These are phyloP conservation scores for Pilophorus perplexus DNA, from an alignment of 2,888 invertebrate species.

Conservation along the genomic window DNA sequence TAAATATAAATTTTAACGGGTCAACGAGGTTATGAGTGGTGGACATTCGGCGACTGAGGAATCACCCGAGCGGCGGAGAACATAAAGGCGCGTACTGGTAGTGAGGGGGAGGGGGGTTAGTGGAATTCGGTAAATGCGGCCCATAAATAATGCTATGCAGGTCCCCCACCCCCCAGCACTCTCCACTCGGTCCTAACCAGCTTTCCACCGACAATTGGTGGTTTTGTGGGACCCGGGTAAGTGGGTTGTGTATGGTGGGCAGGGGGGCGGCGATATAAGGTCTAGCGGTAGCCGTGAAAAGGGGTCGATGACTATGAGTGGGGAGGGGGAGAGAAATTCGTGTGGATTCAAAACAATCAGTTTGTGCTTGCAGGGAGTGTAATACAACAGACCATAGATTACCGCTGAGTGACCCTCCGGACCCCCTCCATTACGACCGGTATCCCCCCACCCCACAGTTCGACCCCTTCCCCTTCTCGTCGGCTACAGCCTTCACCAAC, in stretches of 20 bases:
- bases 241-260: background rate
- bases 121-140: slow-evolving; percentile 14
- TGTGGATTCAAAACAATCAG: slow-evolving; percentile 17
- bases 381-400: slow-evolving; percentile 15
- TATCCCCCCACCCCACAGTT: background rate
- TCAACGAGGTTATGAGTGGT: too few relatives aligned
- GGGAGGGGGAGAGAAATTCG: background rate
- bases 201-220: too few relatives aligned
- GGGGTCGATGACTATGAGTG: background rate
- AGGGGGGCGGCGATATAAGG: background rate
- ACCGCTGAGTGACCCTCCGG: background rate
- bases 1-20: too few relatives aligned
- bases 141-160: slow-evolving; percentile 19
- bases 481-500: background rate
- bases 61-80: too few relatives aligned
- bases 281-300: too few relatives aligned
- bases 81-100: background rate
- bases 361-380: background rate
- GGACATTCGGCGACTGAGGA: too few relatives aligned
- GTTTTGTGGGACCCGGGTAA: too few relatives aligned
- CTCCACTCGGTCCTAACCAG: background rate
- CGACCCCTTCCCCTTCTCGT: background rate
- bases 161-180: slow-evolving; percentile 1
- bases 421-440: too few relatives aligned
- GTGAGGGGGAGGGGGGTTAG: background rate